Percentiles rank a stretch among this genome's conserved stretches.
phyloP scores from a whole-genome alignment of 2,113 vertebrate species.

The Caranx melampygus region DNA sequence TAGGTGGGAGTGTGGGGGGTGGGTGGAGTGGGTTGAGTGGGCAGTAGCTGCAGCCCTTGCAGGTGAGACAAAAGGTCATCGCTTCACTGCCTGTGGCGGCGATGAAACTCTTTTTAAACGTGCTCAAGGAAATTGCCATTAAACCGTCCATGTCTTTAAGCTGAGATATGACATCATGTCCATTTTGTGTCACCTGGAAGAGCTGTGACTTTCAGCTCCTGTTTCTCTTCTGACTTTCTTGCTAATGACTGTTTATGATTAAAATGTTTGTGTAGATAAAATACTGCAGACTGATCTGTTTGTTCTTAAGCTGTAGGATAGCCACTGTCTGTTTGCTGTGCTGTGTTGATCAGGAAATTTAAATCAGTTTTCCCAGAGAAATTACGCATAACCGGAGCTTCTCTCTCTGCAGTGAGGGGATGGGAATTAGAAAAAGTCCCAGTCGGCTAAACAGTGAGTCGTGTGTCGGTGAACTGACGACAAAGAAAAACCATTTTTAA shows the following conservation, averaged over 20 bases:
- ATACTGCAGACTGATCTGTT: conserved; percentile 44
- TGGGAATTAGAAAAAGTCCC: conserved; percentile 24
- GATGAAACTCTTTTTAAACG: neutral
- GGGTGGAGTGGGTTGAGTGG: neutral
- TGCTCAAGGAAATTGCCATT: conserved; percentile 4
- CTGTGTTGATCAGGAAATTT: conserved; percentile 79
- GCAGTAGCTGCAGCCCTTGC: conserved; percentile 56
- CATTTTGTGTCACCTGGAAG: conserved; percentile 72
- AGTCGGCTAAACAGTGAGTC: neutral
- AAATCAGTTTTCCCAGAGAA: conserved; percentile 83
- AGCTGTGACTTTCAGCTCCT: conserved; percentile 22
- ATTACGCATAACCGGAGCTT: conserved; percentile 16
- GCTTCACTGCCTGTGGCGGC: neutral
- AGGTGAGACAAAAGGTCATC: conserved; percentile 71
- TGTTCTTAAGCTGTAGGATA: conserved; percentile 59
- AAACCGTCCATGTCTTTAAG: neutral
- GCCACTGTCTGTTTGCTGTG: conserved; percentile 76
- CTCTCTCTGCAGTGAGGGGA: conserved; percentile 25
- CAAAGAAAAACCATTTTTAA: neutral
- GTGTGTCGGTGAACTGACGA: neutral
- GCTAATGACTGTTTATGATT: conserved; percentile 39
- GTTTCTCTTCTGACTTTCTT: conserved; percentile 42
- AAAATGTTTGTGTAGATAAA: conserved; percentile 32
- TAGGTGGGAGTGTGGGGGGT: conserved; percentile 2
- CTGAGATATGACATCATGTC: neutral